Evolutionary conservation across 2,888 invertebrate genomes (phyloP).

Genomic region (Morinoia aosen): DNA sequence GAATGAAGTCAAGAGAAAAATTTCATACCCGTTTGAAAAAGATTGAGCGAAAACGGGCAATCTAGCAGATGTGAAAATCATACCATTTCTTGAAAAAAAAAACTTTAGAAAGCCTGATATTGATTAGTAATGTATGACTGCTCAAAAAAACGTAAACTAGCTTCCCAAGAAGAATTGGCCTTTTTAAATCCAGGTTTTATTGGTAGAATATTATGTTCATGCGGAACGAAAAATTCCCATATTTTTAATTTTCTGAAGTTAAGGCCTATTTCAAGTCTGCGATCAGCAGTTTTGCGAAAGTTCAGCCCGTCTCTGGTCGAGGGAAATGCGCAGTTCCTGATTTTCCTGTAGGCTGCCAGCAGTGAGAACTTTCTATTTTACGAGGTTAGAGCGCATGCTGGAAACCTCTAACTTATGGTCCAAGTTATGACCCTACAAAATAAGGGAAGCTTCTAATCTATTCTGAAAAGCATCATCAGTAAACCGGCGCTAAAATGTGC

Average conservation of each 20-base stretch:
- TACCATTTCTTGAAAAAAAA: too few species aligned
- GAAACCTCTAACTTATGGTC: conserved; percentile 25
- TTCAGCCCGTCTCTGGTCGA: neutral
- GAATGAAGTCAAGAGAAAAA: too few species aligned
- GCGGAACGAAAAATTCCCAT: too few species aligned
- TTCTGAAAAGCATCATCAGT: conserved; percentile 28
- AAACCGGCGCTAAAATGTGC: neutral
- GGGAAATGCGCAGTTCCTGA: neutral
- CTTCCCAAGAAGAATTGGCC: too few species aligned
- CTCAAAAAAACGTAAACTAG: too few species aligned
- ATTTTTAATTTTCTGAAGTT: neutral
- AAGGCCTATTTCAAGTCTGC: neutral
- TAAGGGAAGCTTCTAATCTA: conserved; percentile 44
- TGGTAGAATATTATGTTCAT: too few species aligned
- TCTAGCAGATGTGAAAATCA: too few species aligned
- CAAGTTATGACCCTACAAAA: conserved; percentile 36
- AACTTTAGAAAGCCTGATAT: too few species aligned
- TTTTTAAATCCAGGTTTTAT: too few species aligned
- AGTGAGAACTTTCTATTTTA: conserved; percentile 15
- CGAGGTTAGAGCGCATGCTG: conserved; percentile 38
- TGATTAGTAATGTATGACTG: too few species aligned
- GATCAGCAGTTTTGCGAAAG: neutral
- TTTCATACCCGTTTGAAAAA: too few species aligned
- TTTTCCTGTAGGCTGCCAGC: conserved; percentile 41
- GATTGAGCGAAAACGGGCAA: too few species aligned